These are phyloP conservation scores for Nymphalis urticae DNA, from an alignment of 2,888 invertebrate genomes.

Conservation along the genomic window DNA sequence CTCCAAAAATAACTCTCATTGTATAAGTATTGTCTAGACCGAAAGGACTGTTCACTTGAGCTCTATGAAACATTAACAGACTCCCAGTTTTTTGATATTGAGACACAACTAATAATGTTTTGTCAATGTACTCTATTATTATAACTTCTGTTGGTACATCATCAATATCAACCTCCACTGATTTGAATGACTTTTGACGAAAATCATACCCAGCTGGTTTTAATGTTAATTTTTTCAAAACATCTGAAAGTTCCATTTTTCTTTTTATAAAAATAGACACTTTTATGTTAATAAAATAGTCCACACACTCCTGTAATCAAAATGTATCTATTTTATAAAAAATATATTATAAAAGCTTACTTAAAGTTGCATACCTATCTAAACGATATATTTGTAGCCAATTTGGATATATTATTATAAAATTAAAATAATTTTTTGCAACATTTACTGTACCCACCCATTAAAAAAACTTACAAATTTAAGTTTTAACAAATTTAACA, in stretches of 20 bases:
- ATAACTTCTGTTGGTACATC: conserved; percentile 84
- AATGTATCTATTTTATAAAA: neutral
- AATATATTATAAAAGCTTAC: neutral
- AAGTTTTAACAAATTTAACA: too few species aligned
- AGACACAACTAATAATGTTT: conserved; percentile 82
- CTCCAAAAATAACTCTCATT: conserved; percentile 85
- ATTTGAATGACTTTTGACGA: conserved; percentile 67
- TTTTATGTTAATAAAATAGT: conserved; percentile 7
- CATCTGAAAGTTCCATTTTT: conserved; percentile 71
- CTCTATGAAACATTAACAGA: conserved; percentile 81
- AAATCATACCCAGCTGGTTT: conserved; percentile 56
- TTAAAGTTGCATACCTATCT: neutral
- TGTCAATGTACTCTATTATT: conserved; percentile 81
- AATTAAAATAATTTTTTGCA: too few species aligned
- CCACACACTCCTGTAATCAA: conserved; percentile 1
- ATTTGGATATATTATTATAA: too few species aligned
- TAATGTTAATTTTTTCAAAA: conserved; percentile 74
- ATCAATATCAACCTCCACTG: conserved; percentile 79
- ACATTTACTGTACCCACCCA: too few species aligned
- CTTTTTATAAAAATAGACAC: conserved; percentile 41
- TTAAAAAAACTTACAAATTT: too few species aligned
- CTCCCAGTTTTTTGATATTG: conserved; percentile 86
- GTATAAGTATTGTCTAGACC: conserved; percentile 78
- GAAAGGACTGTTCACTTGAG: conserved; percentile 78
- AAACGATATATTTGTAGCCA: too few species aligned